Percentiles rank a stretch among this genome's conserved stretches.
Evolutionary conservation across 2,113 vertebrate genomes (phyloP).

Genomic region (Muntiacus muntjak): DNA sequence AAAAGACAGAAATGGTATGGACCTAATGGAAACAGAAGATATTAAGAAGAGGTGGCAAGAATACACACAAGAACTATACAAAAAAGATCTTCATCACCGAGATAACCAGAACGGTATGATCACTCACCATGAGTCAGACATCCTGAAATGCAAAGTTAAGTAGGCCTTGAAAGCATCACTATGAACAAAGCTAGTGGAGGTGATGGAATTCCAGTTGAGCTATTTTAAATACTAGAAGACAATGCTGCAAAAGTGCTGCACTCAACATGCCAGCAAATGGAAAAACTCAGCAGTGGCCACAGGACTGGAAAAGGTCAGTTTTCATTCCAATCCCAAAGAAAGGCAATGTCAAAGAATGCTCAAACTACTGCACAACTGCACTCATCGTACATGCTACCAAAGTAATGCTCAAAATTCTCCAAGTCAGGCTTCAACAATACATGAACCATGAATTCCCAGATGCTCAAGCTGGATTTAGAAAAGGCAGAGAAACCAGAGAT

Average conservation of each 20-base stretch:
- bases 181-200: not conserved
- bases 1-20: not conserved
- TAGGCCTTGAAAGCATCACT: not conserved
- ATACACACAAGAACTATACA: not conserved
- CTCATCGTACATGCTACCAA: not conserved
- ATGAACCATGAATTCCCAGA: not conserved
- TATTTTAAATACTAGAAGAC: not conserved
- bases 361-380: not conserved
- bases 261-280: not conserved
- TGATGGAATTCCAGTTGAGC: not conserved
- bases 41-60: not conserved
- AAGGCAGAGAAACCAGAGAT: not conserved
- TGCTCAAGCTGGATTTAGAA: not conserved
- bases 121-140: not conserved
- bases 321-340: not conserved
- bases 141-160: not conserved
- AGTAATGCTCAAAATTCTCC: not conserved
- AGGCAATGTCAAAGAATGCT: not conserved
- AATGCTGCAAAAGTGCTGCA: not conserved
- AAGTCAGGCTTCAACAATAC: not conserved
- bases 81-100: not conserved
- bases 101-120: not conserved
- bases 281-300: not conserved
- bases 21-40: not conserved
- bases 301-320: not conserved